Evolutionary conservation across 2,888 invertebrate species (phyloP).

Genomic region (Clistopyga incitator): DNA sequence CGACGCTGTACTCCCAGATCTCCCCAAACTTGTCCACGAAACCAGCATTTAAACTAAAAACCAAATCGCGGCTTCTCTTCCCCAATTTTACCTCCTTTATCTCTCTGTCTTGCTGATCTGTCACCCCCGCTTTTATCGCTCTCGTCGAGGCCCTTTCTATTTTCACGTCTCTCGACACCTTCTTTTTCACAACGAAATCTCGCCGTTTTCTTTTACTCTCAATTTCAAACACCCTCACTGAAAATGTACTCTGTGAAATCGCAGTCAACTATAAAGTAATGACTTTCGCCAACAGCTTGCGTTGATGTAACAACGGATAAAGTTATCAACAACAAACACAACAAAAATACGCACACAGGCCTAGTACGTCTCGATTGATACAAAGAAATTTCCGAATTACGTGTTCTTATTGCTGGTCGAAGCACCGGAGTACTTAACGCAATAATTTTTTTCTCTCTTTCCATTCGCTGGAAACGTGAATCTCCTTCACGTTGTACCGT

Average conservation of each 20-base stretch:
- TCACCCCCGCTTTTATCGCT: slow-evolving; percentile 25
- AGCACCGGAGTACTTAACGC: slow-evolving; percentile 31
- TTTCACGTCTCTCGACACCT: neutral
- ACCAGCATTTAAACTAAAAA: slow-evolving; percentile 87
- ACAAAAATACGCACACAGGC: slow-evolving; percentile 33
- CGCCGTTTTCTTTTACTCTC: neutral
- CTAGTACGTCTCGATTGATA: slow-evolving; percentile 15
- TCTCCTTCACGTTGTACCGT: neutral
- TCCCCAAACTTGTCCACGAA: slow-evolving; percentile 89
- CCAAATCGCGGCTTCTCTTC: slow-evolving; percentile 39
- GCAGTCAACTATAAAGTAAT: neutral
- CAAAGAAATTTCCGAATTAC: slow-evolving; percentile 11
- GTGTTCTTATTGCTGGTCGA: slow-evolving; percentile 2
- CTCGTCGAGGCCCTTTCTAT: neutral
- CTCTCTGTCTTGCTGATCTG: slow-evolving; percentile 39
- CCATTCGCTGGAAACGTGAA: neutral
- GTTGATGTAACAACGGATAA: slow-evolving; percentile 14
- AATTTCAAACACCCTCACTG: neutral
- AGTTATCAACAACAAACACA: neutral
- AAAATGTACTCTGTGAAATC: neutral
- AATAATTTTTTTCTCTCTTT: slow-evolving; percentile 26
- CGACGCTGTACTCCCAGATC: slow-evolving; percentile 85
- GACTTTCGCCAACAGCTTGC: neutral
- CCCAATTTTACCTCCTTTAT: slow-evolving; percentile 1
- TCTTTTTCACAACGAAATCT: neutral